Conservation (phyloP, 2,888 invertebrate species). For the Cenopis cana region DNA sequence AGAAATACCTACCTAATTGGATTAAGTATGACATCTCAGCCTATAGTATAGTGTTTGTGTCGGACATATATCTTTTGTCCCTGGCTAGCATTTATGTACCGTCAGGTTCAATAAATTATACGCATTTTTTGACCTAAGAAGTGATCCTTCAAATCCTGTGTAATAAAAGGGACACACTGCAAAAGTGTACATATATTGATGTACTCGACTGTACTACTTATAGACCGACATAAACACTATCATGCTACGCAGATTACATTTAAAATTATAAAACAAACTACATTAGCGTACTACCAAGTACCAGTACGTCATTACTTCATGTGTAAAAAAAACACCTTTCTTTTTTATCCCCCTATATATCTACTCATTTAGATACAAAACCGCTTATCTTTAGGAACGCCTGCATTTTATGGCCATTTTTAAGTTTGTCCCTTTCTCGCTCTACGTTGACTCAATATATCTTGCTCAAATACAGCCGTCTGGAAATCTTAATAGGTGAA, state of each 20-base stretch:
- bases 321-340: conserved; percentile 5
- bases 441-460: neutral
- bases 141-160: no score
- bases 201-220: no score
- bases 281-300: neutral
- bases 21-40: conserved; percentile 20
- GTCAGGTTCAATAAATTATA: no score
- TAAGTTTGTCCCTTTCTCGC: neutral
- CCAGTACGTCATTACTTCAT: neutral
- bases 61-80: no score
- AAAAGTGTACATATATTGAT: no score
- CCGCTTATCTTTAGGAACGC: neutral
- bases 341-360: neutral
- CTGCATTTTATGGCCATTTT: neutral
- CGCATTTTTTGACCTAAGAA: no score
- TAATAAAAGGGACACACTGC: no score
- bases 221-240: no score
- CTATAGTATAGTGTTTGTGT: no score
- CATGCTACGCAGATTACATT: neutral
- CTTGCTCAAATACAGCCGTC: no score
- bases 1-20: conserved; percentile 16
- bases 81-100: no score
- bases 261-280: conserved; percentile 18
- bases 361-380: neutral
- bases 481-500: no score